Base-by-base conservation (phyloP, 2,113 vertebrate genomes). In the Empidonax traillii region DNA sequence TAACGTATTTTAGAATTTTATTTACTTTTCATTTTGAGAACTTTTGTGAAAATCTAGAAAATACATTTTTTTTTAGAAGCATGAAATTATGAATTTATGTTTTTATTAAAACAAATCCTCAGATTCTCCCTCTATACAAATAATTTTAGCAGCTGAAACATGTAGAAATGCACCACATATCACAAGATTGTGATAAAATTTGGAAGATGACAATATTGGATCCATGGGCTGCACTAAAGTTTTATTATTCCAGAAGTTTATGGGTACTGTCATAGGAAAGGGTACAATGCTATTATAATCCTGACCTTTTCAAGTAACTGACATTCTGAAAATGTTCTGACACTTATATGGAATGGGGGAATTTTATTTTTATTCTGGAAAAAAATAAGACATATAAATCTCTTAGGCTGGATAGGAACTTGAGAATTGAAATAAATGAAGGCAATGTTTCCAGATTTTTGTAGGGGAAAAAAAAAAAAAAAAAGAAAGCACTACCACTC, bases 391-490 rank as follows among this genome's bases (percentile, higher is more conserved):
- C 49, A 47, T 49, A 58, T 69, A 77, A 87, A 73, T 83, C 18
- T 82, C 66, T 73, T 55, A 37, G 35, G 69, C 87, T 88, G 33
- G 33, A 85, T 62, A 72, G 56, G 20, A 94, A 37, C 35, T 59
- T 41, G 43, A 85, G 55, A 82, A 89, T 1, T 62, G 23, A 94
- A 96, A 87, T 51, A 82, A 91, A 72, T 41, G 1, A 90, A 94
- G 46, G 51, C 16, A 80, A 43, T 83, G 56, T 91, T 97, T 95
- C 82, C 59, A 90, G 67, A 87, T 69, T 90, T 63, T 74, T 55
- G 18, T 49, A 30, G 31, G 44, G 58, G 21, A 11, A 27, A 23
- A 87, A 58, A 31, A 23, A 35, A 33, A 87, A 92, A 84, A 85
- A 92, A n/a, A n/a, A n/a, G n/a, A n/a, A 77, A 76, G n/a, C 31